Evolutionary conservation across 2,113 vertebrate species (phyloP).

Genomic region (Oncorhynchus nerka): DNA sequence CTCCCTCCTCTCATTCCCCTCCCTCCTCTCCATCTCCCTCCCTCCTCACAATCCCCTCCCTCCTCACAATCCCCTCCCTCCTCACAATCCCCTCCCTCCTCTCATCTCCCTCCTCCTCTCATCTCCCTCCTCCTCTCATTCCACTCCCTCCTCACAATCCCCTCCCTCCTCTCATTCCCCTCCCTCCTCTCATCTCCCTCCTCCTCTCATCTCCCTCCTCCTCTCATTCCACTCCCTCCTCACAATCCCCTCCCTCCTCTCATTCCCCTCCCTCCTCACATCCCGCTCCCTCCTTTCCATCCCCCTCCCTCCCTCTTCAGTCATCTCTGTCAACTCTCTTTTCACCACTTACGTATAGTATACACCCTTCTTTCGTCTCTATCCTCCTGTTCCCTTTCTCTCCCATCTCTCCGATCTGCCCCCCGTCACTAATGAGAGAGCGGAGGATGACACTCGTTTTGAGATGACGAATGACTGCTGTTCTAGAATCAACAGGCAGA

Average conservation of each 20-base stretch:
- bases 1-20: not conserved
- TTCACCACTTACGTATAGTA: too few relatives aligned
- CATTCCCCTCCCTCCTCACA: too few relatives aligned
- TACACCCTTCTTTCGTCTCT: not conserved
- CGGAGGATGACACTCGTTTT: conserved; percentile 47
- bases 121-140: too few relatives aligned
- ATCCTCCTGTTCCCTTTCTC: not conserved
- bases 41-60: conserved; percentile 5
- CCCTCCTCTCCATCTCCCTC: too few relatives aligned
- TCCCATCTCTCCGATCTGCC: not conserved
- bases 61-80: conserved; percentile 9
- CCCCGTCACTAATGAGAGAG: conserved; percentile 19
- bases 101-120: too few relatives aligned
- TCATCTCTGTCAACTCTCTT: not conserved
- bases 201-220: too few relatives aligned
- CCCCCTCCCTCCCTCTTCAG: conserved; percentile 13
- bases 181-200: too few relatives aligned
- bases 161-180: not conserved
- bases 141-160: not conserved
- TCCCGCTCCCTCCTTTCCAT: not conserved
- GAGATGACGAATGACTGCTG: conserved; percentile 57
- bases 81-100: too few relatives aligned
- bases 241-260: too few relatives aligned
- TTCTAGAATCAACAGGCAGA: conserved; percentile 31
- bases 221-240: too few relatives aligned